These are phyloP conservation scores for Lycophotia porphyrea DNA, from an alignment of 2,888 invertebrate species.

Conservation along the genomic window DNA sequence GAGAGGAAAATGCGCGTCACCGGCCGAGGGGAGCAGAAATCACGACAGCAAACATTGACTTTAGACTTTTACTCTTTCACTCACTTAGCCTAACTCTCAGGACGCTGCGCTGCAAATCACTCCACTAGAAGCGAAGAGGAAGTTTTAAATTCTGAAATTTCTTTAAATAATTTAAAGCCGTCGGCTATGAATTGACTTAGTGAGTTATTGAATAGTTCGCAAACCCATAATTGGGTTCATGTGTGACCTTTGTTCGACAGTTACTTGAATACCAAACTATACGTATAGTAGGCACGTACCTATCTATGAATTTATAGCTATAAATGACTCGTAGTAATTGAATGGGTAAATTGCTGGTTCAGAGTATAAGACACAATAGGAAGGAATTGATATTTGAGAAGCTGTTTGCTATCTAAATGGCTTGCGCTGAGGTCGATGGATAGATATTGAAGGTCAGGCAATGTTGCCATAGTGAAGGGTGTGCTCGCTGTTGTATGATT, in stretches of 20 bases:
- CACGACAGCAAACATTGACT: conserved; percentile 90
- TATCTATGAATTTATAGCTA: conserved; percentile 26
- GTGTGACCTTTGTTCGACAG: conserved; percentile 67
- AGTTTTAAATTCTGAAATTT: conserved; percentile 81
- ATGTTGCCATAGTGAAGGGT: conserved; percentile 24
- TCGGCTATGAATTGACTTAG: conserved; percentile 75
- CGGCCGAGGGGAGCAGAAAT: conserved; percentile 84
- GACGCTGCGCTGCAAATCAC: conserved; percentile 85
- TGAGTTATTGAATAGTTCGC: conserved; percentile 75
- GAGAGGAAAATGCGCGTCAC: conserved; percentile 78
- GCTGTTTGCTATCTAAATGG: conserved; percentile 37
- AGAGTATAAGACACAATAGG: conserved; percentile 25
- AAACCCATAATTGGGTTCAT: conserved; percentile 73
- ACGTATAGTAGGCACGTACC: neutral
- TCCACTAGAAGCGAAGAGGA: conserved; percentile 80
- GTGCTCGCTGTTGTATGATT: neutral
- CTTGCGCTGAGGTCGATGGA: conserved; percentile 13
- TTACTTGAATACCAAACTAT: conserved; percentile 20
- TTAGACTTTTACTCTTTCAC: conserved; percentile 88
- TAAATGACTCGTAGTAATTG: conserved; percentile 24
- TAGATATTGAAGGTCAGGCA: conserved; percentile 29
- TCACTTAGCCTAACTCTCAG: conserved; percentile 87
- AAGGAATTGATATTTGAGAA: conserved; percentile 46
- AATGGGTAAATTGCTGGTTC: conserved; percentile 31
- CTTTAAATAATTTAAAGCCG: conserved; percentile 81